Base-by-base conservation (phyloP, 2,797 vertebrate species). In the Rhinophrynus dorsalis region DNA sequence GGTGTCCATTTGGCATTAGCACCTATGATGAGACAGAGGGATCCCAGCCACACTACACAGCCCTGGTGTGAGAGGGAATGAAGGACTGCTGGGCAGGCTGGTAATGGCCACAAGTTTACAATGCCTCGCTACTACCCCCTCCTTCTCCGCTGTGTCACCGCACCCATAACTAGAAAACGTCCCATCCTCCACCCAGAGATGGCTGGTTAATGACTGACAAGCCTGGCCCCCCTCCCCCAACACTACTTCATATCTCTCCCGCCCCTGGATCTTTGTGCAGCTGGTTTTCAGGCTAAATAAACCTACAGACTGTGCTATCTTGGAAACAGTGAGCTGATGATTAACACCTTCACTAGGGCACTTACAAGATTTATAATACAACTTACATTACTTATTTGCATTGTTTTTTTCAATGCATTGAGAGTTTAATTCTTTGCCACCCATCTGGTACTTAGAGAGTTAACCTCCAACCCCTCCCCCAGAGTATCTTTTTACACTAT, bases 201-300 rank as follows among this genome's bases (percentile, higher is more conserved):
- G 67, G 55, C 66, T 68, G 56, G 67, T 61, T 61, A 69, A 69
- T 69, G 68, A 71, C 51, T 71, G 68, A 71, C 68, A 58, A 63
- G 58, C 40, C 30, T 45, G 33, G 21, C 57, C 60, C 52, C 57
- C 60, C 58, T 32, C 51, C 59, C 51, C 58, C 50, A 44, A 69
- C 44, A 54, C n/a, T n/a, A n/a, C 68, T 63, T 56, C 59, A 51
- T 71, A 71, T 71, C 68, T 71, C 68, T 72, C 52, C 69, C 61
- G 27, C 61, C 61, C n/a, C 32, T 72, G 69, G 61, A 65, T 54
- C 54, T 58, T n/a, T 51, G 69, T 72, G 61, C 69, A 72, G 69
- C 69, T 72, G 69, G 69, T 63, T 58, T 72, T 52, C 69, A 65
- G 61, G 44, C 61, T 65, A 64, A 64, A 58, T 58, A 72, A 70